Percentiles rank a stretch among this genome's conserved stretches.
phyloP scores from a whole-genome alignment of 2,888 invertebrate genomes.

The Allophyes oxyacanthae region DNA sequence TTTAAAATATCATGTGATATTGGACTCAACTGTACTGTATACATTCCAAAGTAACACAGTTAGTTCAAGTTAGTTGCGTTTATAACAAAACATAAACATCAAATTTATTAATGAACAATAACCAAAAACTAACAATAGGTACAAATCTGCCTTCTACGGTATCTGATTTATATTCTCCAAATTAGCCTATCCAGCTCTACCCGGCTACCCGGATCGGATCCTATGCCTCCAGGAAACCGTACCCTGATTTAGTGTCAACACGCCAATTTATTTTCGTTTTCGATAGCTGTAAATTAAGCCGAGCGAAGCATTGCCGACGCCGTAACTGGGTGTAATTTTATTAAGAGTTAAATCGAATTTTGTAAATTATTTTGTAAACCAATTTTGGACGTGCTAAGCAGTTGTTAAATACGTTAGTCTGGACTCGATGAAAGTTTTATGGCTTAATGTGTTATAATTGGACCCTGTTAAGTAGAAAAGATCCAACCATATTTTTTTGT shows the following conservation, averaged over 20 bases:
- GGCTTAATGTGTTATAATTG: not conserved
- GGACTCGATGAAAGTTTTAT: conserved; percentile 11
- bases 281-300: conserved; percentile 52
- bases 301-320: conserved; percentile 39
- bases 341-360: conserved; percentile 57
- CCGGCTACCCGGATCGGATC: conserved; percentile 9
- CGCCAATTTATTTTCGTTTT: conserved; percentile 50
- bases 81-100: no score
- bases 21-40: no score
- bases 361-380: conserved; percentile 59
- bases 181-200: conserved; percentile 1
- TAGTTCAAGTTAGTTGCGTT: no score
- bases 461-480: no score
- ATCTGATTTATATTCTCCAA: no score
- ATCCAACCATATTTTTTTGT: no score
- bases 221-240: conserved; percentile 14
- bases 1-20: no score
- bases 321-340: conserved; percentile 52
- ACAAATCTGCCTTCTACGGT: no score
- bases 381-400: conserved; percentile 49
- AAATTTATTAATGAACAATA: no score
- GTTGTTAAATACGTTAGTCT: conserved; percentile 36
- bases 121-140: no score
- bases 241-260: conserved; percentile 58
- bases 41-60: no score